Conservation (phyloP, 1,140 invertebrate genomes). For the Pseudobourletiella spinata region DNA sequence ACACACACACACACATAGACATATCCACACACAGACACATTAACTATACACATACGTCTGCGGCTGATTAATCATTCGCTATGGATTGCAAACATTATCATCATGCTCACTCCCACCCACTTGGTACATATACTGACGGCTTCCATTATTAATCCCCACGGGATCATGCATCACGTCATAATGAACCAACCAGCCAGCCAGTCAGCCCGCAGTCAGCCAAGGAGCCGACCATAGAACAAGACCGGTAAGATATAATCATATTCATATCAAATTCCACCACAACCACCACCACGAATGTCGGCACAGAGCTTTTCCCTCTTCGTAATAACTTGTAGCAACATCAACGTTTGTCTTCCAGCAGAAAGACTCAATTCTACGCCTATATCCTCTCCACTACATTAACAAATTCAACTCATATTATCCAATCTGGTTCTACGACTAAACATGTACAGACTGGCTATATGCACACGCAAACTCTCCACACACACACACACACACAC, state of each 20-base stretch:
- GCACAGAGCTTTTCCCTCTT: neutral
- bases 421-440: no score
- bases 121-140: slow-evolving; percentile 5
- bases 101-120: slow-evolving; percentile 20
- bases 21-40: no score
- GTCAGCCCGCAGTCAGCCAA: neutral
- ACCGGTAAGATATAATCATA: neutral
- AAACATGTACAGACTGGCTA: no score
- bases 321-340: no score
- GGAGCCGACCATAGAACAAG: neutral
- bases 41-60: no score
- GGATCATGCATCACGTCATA: no score
- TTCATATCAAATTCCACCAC: neutral
- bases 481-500: neutral
- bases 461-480: neutral
- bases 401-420: neutral
- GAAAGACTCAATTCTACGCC: no score
- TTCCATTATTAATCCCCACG: no score
- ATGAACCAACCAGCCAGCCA: no score
- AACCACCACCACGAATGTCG: neutral
- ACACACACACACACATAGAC: no score
- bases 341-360: no score
- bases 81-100: slow-evolving; percentile 19
- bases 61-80: slow-evolving; percentile 24
- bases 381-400: no score